Conservation (phyloP, 1,140 invertebrate genomes). For the Mactra quadrangularis region DNA sequence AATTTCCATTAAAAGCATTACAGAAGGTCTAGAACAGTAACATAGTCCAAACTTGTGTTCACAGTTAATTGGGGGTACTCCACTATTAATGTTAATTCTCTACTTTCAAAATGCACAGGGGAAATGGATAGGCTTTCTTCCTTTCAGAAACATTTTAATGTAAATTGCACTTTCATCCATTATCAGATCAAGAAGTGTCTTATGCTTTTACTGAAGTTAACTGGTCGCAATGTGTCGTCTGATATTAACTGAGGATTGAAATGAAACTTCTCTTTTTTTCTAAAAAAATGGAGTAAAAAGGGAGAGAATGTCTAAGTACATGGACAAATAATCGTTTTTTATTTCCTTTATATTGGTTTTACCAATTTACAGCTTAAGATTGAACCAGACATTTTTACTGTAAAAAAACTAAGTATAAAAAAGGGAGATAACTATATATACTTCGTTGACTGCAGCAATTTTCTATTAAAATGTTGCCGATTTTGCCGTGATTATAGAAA, state of each 20-base stretch:
- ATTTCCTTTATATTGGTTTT: too few relatives aligned
- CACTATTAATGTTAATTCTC: constrained; percentile 24
- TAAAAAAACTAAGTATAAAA: too few relatives aligned
- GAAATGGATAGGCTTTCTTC: constrained; percentile 43
- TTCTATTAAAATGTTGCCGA: too few relatives aligned
- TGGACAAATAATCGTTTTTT: too few relatives aligned
- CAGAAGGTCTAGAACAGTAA: constrained; percentile 28
- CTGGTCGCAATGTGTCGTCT: constrained; percentile 18
- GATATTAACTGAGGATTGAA: constrained; percentile 6
- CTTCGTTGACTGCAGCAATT: too few relatives aligned
- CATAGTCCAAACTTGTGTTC: constrained; percentile 42
- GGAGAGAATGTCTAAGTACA: too few relatives aligned
- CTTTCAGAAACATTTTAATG: constrained; percentile 41
- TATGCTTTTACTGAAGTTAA: constrained; percentile 42
- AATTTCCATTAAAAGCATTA: constrained; percentile 63
- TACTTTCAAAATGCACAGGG: constrained; percentile 43
- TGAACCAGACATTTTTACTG: too few relatives aligned
- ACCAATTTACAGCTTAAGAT: too few relatives aligned
- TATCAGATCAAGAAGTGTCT: constrained; percentile 35
- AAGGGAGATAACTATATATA: too few relatives aligned
- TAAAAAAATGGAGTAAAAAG: too few relatives aligned
- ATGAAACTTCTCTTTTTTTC: too few relatives aligned
- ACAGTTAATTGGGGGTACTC: constrained; percentile 47
- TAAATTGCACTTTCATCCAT: constrained; percentile 47
- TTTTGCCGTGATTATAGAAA: too few relatives aligned